Evolutionary conservation across 2,113 vertebrate species (phyloP), one percentile per base, ranked within the genome.

Genomic region (Saguinus midas): DNA sequence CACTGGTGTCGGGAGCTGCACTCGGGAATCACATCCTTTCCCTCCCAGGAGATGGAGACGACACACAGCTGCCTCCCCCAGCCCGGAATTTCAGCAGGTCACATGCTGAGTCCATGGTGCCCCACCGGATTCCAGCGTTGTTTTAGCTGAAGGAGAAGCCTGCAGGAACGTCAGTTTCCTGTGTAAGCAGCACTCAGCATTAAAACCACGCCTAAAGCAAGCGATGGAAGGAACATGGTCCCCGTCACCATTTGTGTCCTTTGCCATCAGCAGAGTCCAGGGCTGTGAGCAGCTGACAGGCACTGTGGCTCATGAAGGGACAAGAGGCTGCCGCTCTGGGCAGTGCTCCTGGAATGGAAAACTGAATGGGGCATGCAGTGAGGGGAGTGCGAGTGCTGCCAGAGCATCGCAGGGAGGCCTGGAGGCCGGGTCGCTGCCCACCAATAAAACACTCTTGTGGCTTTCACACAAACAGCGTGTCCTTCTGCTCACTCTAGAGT

Each of bases 371-470:
- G 37, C 37, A 40, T 40, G 37, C 37, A 40, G 37, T 3, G 37
- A 40, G 37, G 37, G 43, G 43, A 43, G 43, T 43, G 43, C n/a
- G 35, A 13, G 50, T 72, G 23, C 40, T 48, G 32, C 43, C 86
- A 90, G 16, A 17, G 61, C 4, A n/a, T 61, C 23, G 0, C 11
- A 0, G 23, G 40, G 23, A 12, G 9, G 10, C 10, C 10, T 29
- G 40, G 40, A 83, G 16, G 52, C 32, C 1, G 6, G 48, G 68
- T 25, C 1, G 2, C 16, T 48, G 32, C 23, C 12, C 17, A 29
- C 17, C 12, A 14, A 16, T 6, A 50, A 61, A 84, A 61, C 1
- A 21, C 16, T n/a, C 3, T 8, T 16, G 1, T 3, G 1, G 5
- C 27, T 68, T 70, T 91, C 7, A 81, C 78, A 57, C 14, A 0